phyloP scores from a whole-genome alignment of 1,140 invertebrate genomes.

The Diachasma alloeum region DNA sequence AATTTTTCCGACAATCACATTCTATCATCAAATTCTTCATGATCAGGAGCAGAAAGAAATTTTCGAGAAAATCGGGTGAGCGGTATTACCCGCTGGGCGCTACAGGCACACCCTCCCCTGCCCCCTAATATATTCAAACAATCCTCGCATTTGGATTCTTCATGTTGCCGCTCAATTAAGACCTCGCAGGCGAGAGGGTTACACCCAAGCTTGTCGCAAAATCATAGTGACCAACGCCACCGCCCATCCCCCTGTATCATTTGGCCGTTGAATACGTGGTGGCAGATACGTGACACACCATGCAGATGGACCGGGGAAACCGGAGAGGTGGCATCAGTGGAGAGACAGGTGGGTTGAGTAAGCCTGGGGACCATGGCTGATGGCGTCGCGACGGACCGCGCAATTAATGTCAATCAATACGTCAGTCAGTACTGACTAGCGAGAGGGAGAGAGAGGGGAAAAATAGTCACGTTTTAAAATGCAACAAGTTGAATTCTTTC shows the following conservation, averaged over 20 bases:
- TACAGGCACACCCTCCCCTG: too few relatives aligned
- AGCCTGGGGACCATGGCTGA: background rate
- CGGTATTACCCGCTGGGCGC: too few relatives aligned
- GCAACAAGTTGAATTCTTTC: constrained; percentile 30
- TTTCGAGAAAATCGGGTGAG: too few relatives aligned
- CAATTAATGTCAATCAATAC: constrained; percentile 32
- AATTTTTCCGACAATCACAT: too few relatives aligned
- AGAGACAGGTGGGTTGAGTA: too few relatives aligned
- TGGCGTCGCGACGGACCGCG: constrained; percentile 19
- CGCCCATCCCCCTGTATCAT: background rate
- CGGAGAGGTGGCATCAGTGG: background rate
- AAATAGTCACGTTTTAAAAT: constrained; percentile 18
- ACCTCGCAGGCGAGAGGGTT: background rate
- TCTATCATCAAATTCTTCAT: too few relatives aligned
- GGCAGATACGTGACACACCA: constrained; percentile 19
- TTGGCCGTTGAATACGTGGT: constrained; percentile 19
- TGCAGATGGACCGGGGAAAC: background rate
- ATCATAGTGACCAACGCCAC: constrained; percentile 12
- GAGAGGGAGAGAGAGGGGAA: background rate
- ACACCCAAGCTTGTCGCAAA: constrained; percentile 16
- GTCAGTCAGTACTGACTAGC: background rate
- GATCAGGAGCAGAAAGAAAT: too few relatives aligned
- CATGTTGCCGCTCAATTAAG: constrained; percentile 20
- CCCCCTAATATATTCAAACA: background rate
- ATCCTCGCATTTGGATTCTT: background rate